Percentiles rank a stretch among this genome's conserved stretches.
Conservation (phyloP, 1,140 invertebrate species). For the Musca domestica region DNA sequence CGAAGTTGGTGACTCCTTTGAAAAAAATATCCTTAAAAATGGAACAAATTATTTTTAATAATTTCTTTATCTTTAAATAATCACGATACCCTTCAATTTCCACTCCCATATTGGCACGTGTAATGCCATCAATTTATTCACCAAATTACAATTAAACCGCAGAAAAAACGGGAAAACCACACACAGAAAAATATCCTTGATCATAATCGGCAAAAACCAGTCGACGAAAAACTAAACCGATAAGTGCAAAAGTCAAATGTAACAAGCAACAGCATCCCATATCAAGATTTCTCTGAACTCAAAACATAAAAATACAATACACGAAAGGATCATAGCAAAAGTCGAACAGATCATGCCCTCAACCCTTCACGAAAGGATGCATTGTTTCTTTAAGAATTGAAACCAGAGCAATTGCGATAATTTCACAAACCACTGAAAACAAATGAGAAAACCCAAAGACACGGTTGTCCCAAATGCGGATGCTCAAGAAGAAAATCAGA, state of each 20-base stretch:
- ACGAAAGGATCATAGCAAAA: constrained; percentile 36
- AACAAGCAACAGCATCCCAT: constrained; percentile 33
- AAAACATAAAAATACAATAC: constrained; percentile 28
- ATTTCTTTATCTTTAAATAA: no score
- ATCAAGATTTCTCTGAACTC: constrained; percentile 28
- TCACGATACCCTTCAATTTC: no score
- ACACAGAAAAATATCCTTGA: not conserved
- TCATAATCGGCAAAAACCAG: not conserved
- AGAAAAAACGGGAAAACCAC: not conserved
- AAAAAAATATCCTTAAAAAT: no score
- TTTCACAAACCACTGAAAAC: constrained; percentile 31
- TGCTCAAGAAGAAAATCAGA: constrained; percentile 26
- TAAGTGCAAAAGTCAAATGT: constrained; percentile 49
- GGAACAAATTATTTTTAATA: no score
- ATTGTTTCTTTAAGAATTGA: constrained; percentile 24
- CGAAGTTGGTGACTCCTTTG: no score
- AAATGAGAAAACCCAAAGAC: not conserved
- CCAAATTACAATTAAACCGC: not conserved
- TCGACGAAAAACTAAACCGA: not conserved
- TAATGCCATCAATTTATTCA: not conserved
- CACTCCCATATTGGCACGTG: constrained; percentile 14
- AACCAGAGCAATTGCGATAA: constrained; percentile 44
- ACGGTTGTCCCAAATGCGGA: constrained; percentile 45
- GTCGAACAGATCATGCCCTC: not conserved
- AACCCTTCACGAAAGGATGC: constrained; percentile 23